phyloP scores from a whole-genome alignment of 2,113 vertebrate species.

The Aspiorhynchus laticeps region DNA sequence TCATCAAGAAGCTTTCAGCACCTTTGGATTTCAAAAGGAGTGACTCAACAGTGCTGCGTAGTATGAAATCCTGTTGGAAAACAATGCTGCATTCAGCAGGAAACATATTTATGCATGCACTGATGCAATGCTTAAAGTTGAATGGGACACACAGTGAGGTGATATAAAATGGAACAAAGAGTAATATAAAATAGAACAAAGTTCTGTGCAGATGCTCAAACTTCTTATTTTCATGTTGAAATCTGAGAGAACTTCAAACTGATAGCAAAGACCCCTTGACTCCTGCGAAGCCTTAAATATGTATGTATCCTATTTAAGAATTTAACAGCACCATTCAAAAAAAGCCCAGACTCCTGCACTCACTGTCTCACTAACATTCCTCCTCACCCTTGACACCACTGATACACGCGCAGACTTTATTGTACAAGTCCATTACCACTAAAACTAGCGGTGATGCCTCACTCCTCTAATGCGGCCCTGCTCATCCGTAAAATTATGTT shows the following conservation, averaged over 20 bases:
- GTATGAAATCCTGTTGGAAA: neutral
- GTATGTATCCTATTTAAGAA: slow-evolving; percentile 39
- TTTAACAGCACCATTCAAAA: slow-evolving; percentile 20
- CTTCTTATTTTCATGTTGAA: slow-evolving; percentile 33
- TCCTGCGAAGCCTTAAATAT: slow-evolving; percentile 39
- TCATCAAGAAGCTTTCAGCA: slow-evolving; percentile 13
- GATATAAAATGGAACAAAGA: slow-evolving; percentile 34
- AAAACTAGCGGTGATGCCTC: slow-evolving; percentile 19
- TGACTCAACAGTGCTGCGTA: slow-evolving; percentile 24
- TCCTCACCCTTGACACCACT: slow-evolving; percentile 18
- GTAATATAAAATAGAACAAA: slow-evolving; percentile 35
- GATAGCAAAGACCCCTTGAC: slow-evolving; percentile 25
- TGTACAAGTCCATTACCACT: slow-evolving; percentile 18
- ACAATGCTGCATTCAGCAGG: slow-evolving; percentile 21
- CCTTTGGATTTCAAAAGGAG: slow-evolving; percentile 8
- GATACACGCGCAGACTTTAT: neutral
- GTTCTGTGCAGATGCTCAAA: neutral
- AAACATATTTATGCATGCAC: slow-evolving; percentile 12
- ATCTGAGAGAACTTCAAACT: slow-evolving; percentile 40
- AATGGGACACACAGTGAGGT: slow-evolving; percentile 18
- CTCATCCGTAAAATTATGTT: slow-evolving; percentile 55
- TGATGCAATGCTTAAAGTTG: neutral
- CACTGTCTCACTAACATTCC: slow-evolving; percentile 4
- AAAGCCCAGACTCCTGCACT: neutral
- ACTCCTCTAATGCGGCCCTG: slow-evolving; percentile 24